Evolutionary conservation across 2,888 invertebrate species (phyloP).

Genomic region (Heteropelma amictum): DNA sequence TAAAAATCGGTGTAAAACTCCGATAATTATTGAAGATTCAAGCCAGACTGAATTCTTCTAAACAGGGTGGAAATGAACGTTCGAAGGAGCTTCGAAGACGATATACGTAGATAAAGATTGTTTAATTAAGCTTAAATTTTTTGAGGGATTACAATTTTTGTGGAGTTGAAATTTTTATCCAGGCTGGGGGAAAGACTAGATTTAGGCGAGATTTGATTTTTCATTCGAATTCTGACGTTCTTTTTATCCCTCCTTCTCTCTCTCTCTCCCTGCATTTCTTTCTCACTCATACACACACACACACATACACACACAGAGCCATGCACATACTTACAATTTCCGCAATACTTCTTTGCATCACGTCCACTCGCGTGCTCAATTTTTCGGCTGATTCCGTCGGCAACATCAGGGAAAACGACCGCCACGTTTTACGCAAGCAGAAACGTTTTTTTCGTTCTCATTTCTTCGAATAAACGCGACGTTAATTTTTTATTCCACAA

Average conservation of each 20-base stretch:
- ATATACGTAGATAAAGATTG: slow-evolving; percentile 66
- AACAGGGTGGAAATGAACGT: slow-evolving; percentile 63
- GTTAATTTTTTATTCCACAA: slow-evolving; percentile 31
- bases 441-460: no score
- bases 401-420: no score
- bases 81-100: slow-evolving; percentile 60
- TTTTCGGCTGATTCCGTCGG: slow-evolving; percentile 19
- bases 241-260: slow-evolving; percentile 17
- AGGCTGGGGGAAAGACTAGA: slow-evolving; percentile 64
- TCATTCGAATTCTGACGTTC: slow-evolving; percentile 33
- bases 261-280: slow-evolving; percentile 22
- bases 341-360: slow-evolving; percentile 12
- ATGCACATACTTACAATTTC: slow-evolving; percentile 15
- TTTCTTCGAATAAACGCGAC: slow-evolving; percentile 5
- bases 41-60: slow-evolving; percentile 58
- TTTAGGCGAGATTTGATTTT: slow-evolving; percentile 70
- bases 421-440: slow-evolving; percentile 27
- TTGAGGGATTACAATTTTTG: slow-evolving; percentile 62
- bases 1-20: no score
- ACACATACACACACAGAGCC: not conserved
- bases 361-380: slow-evolving; percentile 39
- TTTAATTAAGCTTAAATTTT: slow-evolving; percentile 65
- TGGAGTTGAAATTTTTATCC: slow-evolving; percentile 56
- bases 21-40: slow-evolving; percentile 44
- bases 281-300: not conserved